Evolutionary conservation across 2,113 vertebrate species (phyloP), one percentile per base, ranked within the genome.

Genomic region (Melanerpes aurifrons): DNA sequence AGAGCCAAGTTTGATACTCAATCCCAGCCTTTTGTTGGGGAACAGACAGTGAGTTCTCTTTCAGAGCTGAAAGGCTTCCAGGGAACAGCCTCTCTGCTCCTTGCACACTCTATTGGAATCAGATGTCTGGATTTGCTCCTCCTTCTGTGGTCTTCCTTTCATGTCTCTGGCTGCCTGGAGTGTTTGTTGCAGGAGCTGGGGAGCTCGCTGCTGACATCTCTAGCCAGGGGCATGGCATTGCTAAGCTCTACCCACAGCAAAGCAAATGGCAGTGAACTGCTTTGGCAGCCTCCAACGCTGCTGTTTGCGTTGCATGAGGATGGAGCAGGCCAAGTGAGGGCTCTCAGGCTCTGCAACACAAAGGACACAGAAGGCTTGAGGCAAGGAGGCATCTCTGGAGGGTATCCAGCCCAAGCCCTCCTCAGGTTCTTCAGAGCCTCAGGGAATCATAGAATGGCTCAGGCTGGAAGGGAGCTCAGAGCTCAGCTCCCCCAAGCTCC

Each of bases 21-120:
- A 92, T 89, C 72, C 67, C 31, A 40, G 56, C 48, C 84, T 87
- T 91, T 92, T 82, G 48, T 76, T 86, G 66, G 72, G 91, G 90
- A 92, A 32, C 6, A 24, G 94, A 69, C 83, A 88, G 84, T 75
- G 37, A 92, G 87, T 92, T 96, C 91, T 83, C 79, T 95, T 90
- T 97, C 75, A 74, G 86, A 81, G 68, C 85, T 88, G 73, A 96
- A 90, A 82, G 89, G 13, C 53, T 78, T 68, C 82, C 84, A 90
- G 68, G 87, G 70, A 86, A 53, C 16, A 40, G 48, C 76, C 48
- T 87, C 61, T 11, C 2, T 37, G 37, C 59, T 90, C 35, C n/a
- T 93, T 86, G 75, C 74, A 62, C 2, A 10, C 22, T 86, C 45
- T 79, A 94, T 67, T 95, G 74, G 71, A 95, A 90, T 96, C 86